Base-by-base conservation (phyloP, 2,888 invertebrate genomes). In the Aethes cnicana region DNA sequence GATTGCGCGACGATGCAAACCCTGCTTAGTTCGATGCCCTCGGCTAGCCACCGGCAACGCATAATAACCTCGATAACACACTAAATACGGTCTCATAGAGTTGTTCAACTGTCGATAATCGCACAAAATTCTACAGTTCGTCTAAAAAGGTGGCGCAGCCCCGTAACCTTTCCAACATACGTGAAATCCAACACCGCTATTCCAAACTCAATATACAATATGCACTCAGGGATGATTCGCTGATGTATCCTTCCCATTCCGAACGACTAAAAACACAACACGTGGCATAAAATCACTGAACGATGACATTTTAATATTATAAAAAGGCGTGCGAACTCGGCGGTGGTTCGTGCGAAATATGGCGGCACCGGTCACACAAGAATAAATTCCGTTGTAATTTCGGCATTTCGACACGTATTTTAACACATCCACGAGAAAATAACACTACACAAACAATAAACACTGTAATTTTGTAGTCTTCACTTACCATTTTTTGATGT, bases 401-500 rank as follows among this genome's bases (percentile, higher is more conserved):
- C 76, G 68, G 54, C 57, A 66, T 77, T 67, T 59, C 41, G 53
- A 56, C 63, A 53, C 37, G 49, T 60, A 67, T 66, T 66, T 62
- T 63, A 66, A 63, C 66, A 72, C 73, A 77, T 58, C 53, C 57
- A 56, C 55, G 57, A 59, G 55, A 53, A 49, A 58, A 67, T 68
- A 73, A 68, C 84, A 84, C 81, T 74, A 60, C 74, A 72, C 81
- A 64, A 63, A 56, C 61, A 62, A 59, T 58, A 65, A 67, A 67
- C 85, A 87, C 84, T 82, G 72, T 55, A 77, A 79, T 76, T 81
- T n/a, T 74, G 76, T 77, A 77, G 71, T 74, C 69, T 75, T 76
- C 77, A 90, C 89, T 90, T 88, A 90, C 90, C 90, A 90, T 90
- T 89, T 88, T 89, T 74, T 81, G 88, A 89, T 85, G 88, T 81